A percentile compares a stretch with the other conserved stretches of the same genome.
phyloP scores from a whole-genome alignment of 2,113 vertebrate genomes.

The Ctenomys sociabilis region DNA sequence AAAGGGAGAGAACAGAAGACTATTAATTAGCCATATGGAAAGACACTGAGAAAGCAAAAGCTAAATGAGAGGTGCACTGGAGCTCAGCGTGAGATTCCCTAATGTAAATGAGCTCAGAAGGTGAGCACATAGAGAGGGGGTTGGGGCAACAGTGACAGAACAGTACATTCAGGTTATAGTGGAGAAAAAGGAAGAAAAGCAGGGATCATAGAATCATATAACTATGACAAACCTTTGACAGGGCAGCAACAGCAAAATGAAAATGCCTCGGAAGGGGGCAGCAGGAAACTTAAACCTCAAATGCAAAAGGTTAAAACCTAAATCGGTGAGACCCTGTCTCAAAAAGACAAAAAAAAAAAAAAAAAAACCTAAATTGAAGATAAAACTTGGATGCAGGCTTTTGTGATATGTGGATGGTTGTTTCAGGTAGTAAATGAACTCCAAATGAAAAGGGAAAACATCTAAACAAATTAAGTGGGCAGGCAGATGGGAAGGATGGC shows the following conservation, averaged over 20 bases:
- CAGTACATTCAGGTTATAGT: background rate
- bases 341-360: no score
- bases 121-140: background rate
- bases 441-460: constrained; percentile 35
- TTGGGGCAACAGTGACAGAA: background rate
- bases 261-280: background rate
- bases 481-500: background rate
- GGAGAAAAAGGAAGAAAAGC: background rate
- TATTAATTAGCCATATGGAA: background rate
- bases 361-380: background rate
- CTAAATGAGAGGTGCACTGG: background rate
- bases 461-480: background rate
- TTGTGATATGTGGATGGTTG: background rate
- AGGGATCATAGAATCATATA: background rate
- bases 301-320: background rate
- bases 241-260: background rate
- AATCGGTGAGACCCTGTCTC: no score
- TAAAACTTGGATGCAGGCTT: background rate
- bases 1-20: background rate
- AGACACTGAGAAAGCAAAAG: background rate
- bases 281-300: background rate
- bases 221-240: background rate
- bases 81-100: background rate
- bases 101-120: background rate
- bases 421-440: background rate